These are phyloP conservation scores for Mimumesa dahlbomi DNA, from an alignment of 2,888 invertebrate species.

Conservation along the genomic window DNA sequence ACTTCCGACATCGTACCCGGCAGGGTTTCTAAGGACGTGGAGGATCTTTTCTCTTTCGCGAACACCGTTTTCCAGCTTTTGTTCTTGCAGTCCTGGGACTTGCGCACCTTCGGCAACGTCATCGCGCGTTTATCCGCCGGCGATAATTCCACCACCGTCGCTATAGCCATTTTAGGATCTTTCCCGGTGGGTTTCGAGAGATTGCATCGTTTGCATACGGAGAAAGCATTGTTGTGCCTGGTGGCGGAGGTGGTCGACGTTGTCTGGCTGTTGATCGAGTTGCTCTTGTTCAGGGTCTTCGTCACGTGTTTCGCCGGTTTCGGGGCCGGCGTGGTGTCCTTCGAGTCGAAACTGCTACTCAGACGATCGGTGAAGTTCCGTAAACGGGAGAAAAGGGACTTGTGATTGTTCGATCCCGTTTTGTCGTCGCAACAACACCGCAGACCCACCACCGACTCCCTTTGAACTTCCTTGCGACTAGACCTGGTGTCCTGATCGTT, in stretches of 20 bases:
- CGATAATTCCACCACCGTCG: conserved; percentile 63
- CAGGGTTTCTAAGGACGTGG: conserved; percentile 75
- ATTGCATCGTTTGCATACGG: conserved; percentile 74
- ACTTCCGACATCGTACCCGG: conserved; percentile 61
- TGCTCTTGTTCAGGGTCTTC: conserved; percentile 72
- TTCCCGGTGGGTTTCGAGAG: conserved; percentile 62
- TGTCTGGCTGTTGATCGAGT: conserved; percentile 64
- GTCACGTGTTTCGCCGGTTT: conserved; percentile 65
- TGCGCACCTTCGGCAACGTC: conserved; percentile 76
- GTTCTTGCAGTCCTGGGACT: conserved; percentile 74
- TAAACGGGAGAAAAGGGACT: conserved; percentile 81
- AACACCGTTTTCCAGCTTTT: conserved; percentile 77
- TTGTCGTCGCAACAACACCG: conserved; percentile 76
- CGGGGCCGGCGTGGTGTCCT: conserved; percentile 74
- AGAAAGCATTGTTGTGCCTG: conserved; percentile 55
- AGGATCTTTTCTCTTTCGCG: conserved; percentile 77
- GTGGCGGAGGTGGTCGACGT: conserved; percentile 43
- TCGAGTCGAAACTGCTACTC: conserved; percentile 81
- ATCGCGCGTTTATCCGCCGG: conserved; percentile 75
- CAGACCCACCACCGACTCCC: conserved; percentile 47
- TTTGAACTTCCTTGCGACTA: conserved; percentile 50
- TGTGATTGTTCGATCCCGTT: conserved; percentile 75
- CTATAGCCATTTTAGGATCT: conserved; percentile 52
- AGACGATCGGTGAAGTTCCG: conserved; percentile 82
- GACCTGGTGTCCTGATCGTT: conserved; percentile 53